Evolutionary conservation across 2,113 vertebrate genomes (phyloP).

Genomic region (Cottus gobio): DNA sequence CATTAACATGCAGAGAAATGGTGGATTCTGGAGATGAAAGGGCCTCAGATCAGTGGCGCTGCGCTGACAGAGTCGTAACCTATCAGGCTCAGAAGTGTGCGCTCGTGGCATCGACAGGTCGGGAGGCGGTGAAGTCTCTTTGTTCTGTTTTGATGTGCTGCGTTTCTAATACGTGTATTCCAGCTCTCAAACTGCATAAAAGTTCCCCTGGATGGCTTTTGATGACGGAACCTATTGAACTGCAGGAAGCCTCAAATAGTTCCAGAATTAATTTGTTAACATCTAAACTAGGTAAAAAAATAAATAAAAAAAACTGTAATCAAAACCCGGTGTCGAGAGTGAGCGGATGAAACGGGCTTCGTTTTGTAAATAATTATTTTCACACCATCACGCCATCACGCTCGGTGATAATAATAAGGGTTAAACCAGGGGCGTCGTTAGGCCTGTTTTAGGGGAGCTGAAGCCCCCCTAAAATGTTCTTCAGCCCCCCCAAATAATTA

Average conservation of each 20-base stretch:
- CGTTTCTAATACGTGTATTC: conserved; percentile 47
- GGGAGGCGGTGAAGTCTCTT: conserved; percentile 67
- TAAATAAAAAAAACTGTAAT: not conserved
- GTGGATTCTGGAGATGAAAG: conserved; percentile 72
- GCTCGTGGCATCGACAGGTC: conserved; percentile 62
- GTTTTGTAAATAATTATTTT: not conserved
- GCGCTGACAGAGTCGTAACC: conserved; percentile 69
- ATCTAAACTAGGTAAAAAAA: conserved; percentile 20
- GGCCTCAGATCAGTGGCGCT: conserved; percentile 67
- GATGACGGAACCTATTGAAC: conserved; percentile 53
- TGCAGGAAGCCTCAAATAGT: conserved; percentile 35
- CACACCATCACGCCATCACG: not conserved
- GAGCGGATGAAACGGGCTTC: not conserved
- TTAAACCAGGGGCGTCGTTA: too few relatives aligned
- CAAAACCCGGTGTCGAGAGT: not conserved
- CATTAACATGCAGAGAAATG: conserved; percentile 67
- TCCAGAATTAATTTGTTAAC: conserved; percentile 41
- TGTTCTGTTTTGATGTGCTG: conserved; percentile 71
- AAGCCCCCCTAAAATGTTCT: too few relatives aligned
- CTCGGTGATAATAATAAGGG: not conserved
- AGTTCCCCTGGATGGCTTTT: conserved; percentile 51
- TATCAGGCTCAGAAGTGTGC: conserved; percentile 65
- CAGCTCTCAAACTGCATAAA: conserved; percentile 35
- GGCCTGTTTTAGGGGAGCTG: too few relatives aligned
- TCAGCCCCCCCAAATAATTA: too few relatives aligned